These are phyloP conservation scores for Ianthella basta DNA, from an alignment of 37 sponge, comb jelly and placozoan species.

Conservation along the genomic window DNA sequence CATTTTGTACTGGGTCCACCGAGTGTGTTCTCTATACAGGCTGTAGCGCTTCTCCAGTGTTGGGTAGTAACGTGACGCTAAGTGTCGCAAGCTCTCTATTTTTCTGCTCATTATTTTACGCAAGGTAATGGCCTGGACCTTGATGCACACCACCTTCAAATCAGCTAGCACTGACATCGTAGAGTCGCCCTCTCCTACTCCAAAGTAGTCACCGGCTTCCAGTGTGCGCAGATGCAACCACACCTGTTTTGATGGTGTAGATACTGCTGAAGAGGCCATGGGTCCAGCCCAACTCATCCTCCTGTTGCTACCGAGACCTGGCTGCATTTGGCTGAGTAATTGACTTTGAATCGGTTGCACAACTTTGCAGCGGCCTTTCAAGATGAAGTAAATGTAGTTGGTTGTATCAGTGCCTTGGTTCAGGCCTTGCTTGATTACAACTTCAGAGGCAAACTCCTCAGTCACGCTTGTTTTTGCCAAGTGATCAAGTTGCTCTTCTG, in stretches of 20 bases:
- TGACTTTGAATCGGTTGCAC: conserved; percentile 37
- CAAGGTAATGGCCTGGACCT: conserved; percentile 49
- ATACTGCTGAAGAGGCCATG: neutral
- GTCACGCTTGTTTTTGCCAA: conserved; percentile 57
- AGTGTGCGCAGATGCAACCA: conserved; percentile 66
- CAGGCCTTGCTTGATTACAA: conserved; percentile 68
- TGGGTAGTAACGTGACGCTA: conserved; percentile 45
- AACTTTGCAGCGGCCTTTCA: conserved; percentile 66
- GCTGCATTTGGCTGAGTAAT: no score
- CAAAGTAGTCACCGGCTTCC: conserved; percentile 75
- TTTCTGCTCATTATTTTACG: conserved; percentile 38
- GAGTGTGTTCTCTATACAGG: conserved; percentile 36
- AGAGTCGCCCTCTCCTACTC: conserved; percentile 70
- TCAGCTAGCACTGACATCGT: conserved; percentile 45
- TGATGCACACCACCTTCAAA: conserved; percentile 48
- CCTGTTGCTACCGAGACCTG: neutral
- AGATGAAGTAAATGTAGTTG: conserved; percentile 41
- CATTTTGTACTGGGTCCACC: conserved; percentile 76
- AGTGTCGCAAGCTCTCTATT: conserved; percentile 23
- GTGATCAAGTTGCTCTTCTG: neutral
- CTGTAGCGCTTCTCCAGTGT: conserved; percentile 28
- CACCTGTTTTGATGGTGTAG: neutral
- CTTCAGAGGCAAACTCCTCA: conserved; percentile 46
- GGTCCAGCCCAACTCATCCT: neutral
- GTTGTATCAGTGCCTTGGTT: conserved; percentile 14